Conservation (phyloP, 2,113 vertebrate genomes). For the Corythaixoides concolor region DNA sequence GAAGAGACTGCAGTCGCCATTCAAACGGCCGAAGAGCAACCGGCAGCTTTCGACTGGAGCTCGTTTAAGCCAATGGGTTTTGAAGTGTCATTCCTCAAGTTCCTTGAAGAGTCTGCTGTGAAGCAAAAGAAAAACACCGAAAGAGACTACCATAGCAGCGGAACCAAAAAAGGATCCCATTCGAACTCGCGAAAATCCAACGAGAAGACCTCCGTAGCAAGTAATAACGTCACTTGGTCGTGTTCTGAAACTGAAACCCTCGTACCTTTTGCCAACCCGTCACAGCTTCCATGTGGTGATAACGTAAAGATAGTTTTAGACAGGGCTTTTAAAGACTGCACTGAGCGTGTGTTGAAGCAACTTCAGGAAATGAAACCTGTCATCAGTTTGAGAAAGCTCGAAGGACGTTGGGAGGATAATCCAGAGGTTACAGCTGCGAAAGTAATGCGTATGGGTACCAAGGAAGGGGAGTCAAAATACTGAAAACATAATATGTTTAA, state of each 20-base stretch:
- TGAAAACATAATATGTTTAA: slow-evolving; percentile 75
- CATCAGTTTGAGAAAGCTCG: slow-evolving; percentile 82
- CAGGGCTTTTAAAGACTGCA: slow-evolving; percentile 78
- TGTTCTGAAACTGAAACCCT: slow-evolving; percentile 78
- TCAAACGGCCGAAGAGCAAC: slow-evolving; percentile 73
- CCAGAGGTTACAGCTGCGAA: slow-evolving; percentile 69
- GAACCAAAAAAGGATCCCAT: slow-evolving; percentile 73
- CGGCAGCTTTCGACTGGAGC: slow-evolving; percentile 81
- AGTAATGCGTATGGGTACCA: slow-evolving; percentile 60
- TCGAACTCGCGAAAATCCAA: slow-evolving; percentile 61
- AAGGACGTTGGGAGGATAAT: slow-evolving; percentile 69
- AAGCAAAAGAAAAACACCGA: slow-evolving; percentile 77
- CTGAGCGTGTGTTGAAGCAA: slow-evolving; percentile 84
- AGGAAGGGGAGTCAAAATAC: slow-evolving; percentile 78
- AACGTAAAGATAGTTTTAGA: slow-evolving; percentile 90
- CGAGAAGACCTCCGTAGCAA: slow-evolving; percentile 57
- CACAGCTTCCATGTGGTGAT: slow-evolving; percentile 79
- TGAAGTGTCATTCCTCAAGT: slow-evolving; percentile 94
- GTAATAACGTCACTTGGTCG: slow-evolving; percentile 31
- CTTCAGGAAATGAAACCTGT: slow-evolving; percentile 93
- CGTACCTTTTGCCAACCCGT: slow-evolving; percentile 86
- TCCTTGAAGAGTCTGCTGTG: slow-evolving; percentile 89
- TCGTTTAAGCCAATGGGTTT: slow-evolving; percentile 97
- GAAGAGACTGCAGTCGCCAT: slow-evolving; percentile 81
- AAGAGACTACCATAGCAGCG: slow-evolving; percentile 59